Evolutionary conservation across 2,797 vertebrate genomes (phyloP).

Genomic region (Agapornis canus): DNA sequence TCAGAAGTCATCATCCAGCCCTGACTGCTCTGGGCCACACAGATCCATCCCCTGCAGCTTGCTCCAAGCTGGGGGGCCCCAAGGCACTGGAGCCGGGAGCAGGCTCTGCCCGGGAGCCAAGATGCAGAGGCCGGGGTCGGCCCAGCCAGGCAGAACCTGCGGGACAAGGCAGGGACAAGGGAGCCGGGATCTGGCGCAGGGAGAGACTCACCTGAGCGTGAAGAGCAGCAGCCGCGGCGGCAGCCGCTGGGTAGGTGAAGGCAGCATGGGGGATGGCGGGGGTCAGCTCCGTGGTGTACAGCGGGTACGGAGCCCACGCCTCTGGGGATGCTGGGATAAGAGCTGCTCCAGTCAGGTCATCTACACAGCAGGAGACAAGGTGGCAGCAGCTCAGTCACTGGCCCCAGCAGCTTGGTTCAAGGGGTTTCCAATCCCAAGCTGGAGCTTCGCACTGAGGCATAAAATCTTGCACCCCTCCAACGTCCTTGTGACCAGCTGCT

Average conservation of each 20-base stretch:
- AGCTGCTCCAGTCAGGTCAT: constrained; percentile 96
- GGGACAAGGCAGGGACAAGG: background rate
- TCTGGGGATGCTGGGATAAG: constrained; percentile 96
- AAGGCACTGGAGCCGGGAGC: fast-evolving
- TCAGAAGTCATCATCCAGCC: background rate
- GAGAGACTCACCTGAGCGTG: constrained; percentile 90
- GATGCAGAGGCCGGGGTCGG: background rate
- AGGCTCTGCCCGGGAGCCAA: background rate
- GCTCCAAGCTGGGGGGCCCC: background rate
- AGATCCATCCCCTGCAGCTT: fast-evolving
- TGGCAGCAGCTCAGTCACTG: background rate
- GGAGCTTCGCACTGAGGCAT: background rate
- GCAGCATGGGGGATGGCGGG: constrained; percentile 94
- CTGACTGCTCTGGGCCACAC: fast-evolving
- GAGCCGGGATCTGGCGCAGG: fast-evolving
- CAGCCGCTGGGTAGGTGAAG: constrained; percentile 93
- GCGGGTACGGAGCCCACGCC: constrained; percentile 95
- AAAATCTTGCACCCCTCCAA: background rate
- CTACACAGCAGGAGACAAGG: constrained; percentile 70
- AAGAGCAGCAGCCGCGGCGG: constrained; percentile 90
- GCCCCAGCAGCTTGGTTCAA: background rate
- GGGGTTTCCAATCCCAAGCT: background rate
- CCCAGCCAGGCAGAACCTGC: background rate
- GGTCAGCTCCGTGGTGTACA: constrained; percentile 95
- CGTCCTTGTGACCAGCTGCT: background rate